Base-by-base conservation (phyloP, 2,888 invertebrate genomes). In the Cantharis flavilabris region DNA sequence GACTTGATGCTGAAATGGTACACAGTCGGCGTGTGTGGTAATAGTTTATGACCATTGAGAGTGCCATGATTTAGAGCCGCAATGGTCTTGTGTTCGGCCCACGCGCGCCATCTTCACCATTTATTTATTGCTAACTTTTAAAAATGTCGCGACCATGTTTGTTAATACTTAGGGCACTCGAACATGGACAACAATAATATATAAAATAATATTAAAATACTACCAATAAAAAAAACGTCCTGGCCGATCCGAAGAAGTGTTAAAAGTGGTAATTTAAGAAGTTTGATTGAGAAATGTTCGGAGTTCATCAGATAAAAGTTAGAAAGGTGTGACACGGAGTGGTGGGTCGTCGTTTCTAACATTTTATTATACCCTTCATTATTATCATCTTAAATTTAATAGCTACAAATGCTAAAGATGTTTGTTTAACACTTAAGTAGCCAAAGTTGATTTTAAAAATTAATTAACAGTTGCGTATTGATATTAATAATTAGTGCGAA, bases 1-100 rank as follows among this genome's bases (percentile, higher is more conserved):
- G 65, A 26, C 65, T 49, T 49, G 49, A 67, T 67, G 65, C 26
- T 67, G 65, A 67, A 75, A 49, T 62, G 67, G 70, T 69, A 70
- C 62, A 28, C 67, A 72, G 76, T 73, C 78, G 73, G 81, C 85
- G 86, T 87, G 87, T 87, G 87, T 87, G 88, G 87, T 85, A 86
- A 86, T 87, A 86, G 85, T 88, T 87, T 88, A 87, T 87, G 86
- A 85, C 83, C 85, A 84, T 85, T 82, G 83, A 84, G 86, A 84
- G 86, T 85, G 84, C 86, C 87, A 87, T 88, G 88, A 88, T 88
- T 88, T 87, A 88, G 85, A 83, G 84, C 87, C 85, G 85, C 87
- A 84, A 87, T 85, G 86, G 84, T 86, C 86, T 85, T 86, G 86
- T 88, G 88, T 88, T 87, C 86, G 82, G 85, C 88, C 88, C 87